Conservation (phyloP, 64 coral and sea anemone genomes). For the Actinia equina region DNA sequence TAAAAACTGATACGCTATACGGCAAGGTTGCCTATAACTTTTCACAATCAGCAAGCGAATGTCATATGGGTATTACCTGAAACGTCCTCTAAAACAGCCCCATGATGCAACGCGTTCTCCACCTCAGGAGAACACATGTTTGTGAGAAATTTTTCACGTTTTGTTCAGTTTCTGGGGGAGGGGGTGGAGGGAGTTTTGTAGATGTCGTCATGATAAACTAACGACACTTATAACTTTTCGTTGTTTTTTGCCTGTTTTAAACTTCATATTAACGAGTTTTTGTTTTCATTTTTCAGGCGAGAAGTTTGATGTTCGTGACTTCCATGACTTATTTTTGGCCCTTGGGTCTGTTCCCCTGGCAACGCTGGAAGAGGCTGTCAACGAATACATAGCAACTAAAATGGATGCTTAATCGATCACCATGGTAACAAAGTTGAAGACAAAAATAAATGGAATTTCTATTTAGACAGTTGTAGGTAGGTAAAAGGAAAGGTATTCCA, state of each 20-base stretch:
- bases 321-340: constrained; percentile 84
- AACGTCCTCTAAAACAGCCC: no score
- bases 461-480: not conserved
- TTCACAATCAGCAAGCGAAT: no score
- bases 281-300: constrained; percentile 41
- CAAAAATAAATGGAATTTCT: no score
- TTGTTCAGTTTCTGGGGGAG: no score
- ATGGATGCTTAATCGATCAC: not conserved
- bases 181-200: no score
- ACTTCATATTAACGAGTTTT: not conserved
- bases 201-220: no score
- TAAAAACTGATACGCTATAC: no score
- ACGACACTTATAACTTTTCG: not conserved
- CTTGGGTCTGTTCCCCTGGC: constrained; percentile 61
- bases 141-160: no score
- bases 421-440: not conserved
- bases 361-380: constrained; percentile 63
- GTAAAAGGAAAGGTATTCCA: not conserved
- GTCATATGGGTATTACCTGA: no score
- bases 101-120: no score
- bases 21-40: no score
- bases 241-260: not conserved
- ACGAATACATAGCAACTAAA: constrained; percentile 51
- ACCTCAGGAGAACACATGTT: no score
- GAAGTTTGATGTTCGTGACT: constrained; percentile 78